Base-by-base conservation (phyloP, 1,140 invertebrate genomes). In the Drosophila azteca region DNA sequence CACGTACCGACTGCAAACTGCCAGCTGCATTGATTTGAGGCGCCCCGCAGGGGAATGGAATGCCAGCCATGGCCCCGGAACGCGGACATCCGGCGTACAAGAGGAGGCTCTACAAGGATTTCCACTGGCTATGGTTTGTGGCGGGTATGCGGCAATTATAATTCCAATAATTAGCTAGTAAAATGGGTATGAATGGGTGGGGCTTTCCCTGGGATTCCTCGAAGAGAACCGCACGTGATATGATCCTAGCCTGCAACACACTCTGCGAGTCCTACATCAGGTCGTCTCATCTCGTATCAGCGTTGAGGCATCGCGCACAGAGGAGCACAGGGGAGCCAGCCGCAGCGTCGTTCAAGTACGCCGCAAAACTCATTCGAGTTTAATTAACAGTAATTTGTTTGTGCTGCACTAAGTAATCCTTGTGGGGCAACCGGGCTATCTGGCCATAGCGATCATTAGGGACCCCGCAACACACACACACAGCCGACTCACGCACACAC, bases 341-440 rank as follows among this genome's bases (percentile, higher is more conserved):
- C 64, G 24, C 4, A 5, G 4, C 24, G 24, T 60, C 65, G 64
- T 77, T 77, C 59, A 65, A 77, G 59, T 70, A 60, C 51, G 71
- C 70, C 75, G 55, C 75, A 77, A 71, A 77, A 79, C 77, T 72
- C 72, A 72, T 79, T 79, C 77, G 68, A 79, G 73, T 79, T 79
- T 79, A 79, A 79, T 79, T 79, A 79, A 79, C 77, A 77, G 61
- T 76, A 79, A 79, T 79, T 79, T 79, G 77, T 76, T 79, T 78
- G 76, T 62, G 46, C 48, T 75, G 67, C 66, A 71, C 71, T 70
- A 78, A 78, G 75, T 75, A 65, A 78, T 75, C 72, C 66, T 57
- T 43, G 66, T 48, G 65, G 51, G 61, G 41, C 70, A 54, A 58
- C 51, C 45, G 65, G 52, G 60, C 50, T 77, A 77, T 77, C 75